Base-by-base conservation (phyloP, 2,888 invertebrate species). In the Pseudolycoriella hygida region DNA sequence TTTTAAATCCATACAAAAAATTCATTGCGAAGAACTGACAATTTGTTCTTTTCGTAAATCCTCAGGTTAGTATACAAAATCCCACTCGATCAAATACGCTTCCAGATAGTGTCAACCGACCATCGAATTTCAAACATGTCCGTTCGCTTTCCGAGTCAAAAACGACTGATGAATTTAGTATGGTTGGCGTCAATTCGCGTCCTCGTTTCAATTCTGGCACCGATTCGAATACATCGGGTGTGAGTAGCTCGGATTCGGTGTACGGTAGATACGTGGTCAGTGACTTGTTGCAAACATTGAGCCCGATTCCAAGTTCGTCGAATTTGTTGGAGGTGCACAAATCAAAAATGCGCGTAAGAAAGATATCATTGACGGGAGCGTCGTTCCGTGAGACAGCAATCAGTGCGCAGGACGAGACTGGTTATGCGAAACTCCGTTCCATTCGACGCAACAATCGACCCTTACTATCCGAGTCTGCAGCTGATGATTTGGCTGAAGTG, bases 221-320 rank as follows among this genome's bases (percentile, higher is more conserved):
- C n/a, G 85, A 85, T 57, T 84, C 84, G 2, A 81, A 80, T 47
- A 84, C 83, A 1, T 85, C 84, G 49, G 86, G 85, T 38, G 78
- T 86, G 17, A 82, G 84, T 62, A 86, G 85, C 46, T 80, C 78
- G 54, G 86, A 86, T 60, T 85, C 83, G 2, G 76, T 75, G 43
- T 68, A 73, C 19, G 77, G 73, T 4, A 10, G 34, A 19, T 34
- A 14, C 48, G 49, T 48, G 51, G 48, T 43, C 57, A 80, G 81
- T 51, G 83, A 84, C 52, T 72, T 80, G 15, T 74, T 80, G 52
- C 75, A 80, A 56, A 82, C 83, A 42, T 70, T 92, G 19, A 90
- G 88, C 64, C 89, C 90, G 2, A 87, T 90, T 58, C 85, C 88
- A 17, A 89, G 88, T 62, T 80, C 85, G 51, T 81, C 81, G 47